These are phyloP conservation scores for Palythoa grandis DNA, from an alignment of 92 coral and sea anemone species.

Conservation along the genomic window DNA sequence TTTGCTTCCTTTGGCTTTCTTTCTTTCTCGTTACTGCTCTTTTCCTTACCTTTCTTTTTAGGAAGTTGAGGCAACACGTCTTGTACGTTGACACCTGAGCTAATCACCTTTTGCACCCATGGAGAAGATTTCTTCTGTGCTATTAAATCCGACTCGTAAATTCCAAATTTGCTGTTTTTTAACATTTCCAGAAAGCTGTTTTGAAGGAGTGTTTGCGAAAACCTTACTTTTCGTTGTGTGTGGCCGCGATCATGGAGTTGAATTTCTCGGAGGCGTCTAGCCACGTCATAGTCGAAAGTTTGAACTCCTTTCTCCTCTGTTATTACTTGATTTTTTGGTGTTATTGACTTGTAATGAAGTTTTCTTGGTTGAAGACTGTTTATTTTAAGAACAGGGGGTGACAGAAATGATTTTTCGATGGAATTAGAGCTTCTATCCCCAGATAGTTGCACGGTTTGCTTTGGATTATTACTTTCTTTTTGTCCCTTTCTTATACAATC, in stretches of 20 bases:
- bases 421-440: not conserved
- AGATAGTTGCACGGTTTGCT: not conserved
- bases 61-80: constrained; percentile 71
- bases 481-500: not conserved
- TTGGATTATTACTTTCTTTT: not conserved
- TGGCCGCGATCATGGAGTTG: not conserved
- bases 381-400: not conserved
- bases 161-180: constrained; percentile 69
- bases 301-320: constrained; percentile 7
- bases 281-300: constrained; percentile 2
- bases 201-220: constrained; percentile 15
- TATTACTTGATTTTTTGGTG: not conserved
- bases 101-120: constrained; percentile 67
- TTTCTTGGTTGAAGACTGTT: not conserved
- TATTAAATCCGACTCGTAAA: constrained; percentile 65
- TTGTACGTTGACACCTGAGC: constrained; percentile 63
- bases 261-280: constrained; percentile 21
- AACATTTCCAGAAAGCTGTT: constrained; percentile 78
- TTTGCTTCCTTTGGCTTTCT: not conserved
- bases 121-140: constrained; percentile 53
- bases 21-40: constrained; percentile 7
- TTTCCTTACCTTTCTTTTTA: not conserved
- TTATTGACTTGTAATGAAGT: not conserved
- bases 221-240: not conserved
- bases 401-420: not conserved